These are phyloP conservation scores for Helicoverpa assulta DNA, from an alignment of 2,888 invertebrate species.

Conservation along the genomic window DNA sequence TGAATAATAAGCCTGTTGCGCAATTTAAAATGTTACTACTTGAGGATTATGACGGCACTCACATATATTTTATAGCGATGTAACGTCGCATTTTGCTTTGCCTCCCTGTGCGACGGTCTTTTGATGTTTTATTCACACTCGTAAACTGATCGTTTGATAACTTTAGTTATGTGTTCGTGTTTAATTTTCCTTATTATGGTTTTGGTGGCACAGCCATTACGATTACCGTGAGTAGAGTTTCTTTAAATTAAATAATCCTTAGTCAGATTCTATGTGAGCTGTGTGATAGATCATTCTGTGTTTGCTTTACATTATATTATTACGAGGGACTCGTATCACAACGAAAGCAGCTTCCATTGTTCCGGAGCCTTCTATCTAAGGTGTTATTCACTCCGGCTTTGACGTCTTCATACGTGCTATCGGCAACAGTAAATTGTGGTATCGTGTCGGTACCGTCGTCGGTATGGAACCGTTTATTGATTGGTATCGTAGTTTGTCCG, in stretches of 20 bases:
- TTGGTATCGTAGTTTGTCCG: constrained; percentile 90
- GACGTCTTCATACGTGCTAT: constrained; percentile 88
- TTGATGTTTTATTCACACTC: constrained; percentile 74
- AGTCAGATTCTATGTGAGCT: constrained; percentile 38
- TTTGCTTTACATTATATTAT: constrained; percentile 68
- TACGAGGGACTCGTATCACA: constrained; percentile 77
- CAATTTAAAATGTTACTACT: constrained; percentile 76
- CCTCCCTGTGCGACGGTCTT: constrained; percentile 61
- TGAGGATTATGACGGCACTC: constrained; percentile 72
- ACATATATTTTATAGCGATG: constrained; percentile 73
- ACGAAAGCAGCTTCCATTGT: constrained; percentile 85
- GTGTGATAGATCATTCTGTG: constrained; percentile 67
- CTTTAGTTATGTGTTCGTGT: constrained; percentile 47
- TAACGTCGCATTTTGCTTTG: constrained; percentile 68
- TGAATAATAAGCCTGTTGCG: constrained; percentile 81
- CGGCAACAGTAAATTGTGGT: constrained; percentile 88
- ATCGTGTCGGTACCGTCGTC: constrained; percentile 88
- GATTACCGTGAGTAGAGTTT: constrained; percentile 8
- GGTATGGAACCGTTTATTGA: constrained; percentile 90
- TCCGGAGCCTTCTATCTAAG: constrained; percentile 79
- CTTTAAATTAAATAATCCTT: constrained; percentile 32
- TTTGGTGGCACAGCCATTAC: constrained; percentile 6
- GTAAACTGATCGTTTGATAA: constrained; percentile 70
- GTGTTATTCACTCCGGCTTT: constrained; percentile 81
- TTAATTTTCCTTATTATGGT: constrained; percentile 31